Conservation (phyloP, 2,888 invertebrate species). For the Embidobia sp. region DNA sequence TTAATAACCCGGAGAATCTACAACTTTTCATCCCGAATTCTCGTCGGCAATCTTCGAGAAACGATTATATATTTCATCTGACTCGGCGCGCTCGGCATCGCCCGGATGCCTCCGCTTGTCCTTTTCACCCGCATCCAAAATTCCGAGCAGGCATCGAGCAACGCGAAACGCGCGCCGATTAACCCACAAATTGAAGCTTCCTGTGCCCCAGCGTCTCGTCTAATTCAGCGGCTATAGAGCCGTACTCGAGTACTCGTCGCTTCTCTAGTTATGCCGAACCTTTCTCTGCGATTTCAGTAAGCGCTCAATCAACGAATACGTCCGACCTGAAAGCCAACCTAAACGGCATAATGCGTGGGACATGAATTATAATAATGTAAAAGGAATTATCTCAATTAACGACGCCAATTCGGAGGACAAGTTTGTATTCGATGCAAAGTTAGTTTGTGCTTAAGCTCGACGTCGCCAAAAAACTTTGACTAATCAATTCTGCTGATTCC, state of each 20-base stretch:
- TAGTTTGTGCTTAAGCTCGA: too few relatives aligned
- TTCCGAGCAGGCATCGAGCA: slow-evolving; percentile 19
- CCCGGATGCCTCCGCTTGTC: slow-evolving; percentile 24
- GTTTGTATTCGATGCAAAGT: too few relatives aligned
- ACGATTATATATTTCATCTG: slow-evolving; percentile 32
- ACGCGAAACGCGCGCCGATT: slow-evolving; percentile 38
- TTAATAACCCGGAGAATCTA: slow-evolving; percentile 10
- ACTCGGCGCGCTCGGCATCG: slow-evolving; percentile 14
- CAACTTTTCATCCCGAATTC: slow-evolving; percentile 11
- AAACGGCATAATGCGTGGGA: too few relatives aligned
- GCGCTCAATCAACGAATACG: too few relatives aligned
- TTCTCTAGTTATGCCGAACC: neutral
- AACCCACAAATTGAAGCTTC: slow-evolving; percentile 46
- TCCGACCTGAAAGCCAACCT: too few relatives aligned
- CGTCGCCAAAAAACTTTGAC: too few relatives aligned
- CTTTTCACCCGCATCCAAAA: slow-evolving; percentile 47
- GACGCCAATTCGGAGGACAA: too few relatives aligned
- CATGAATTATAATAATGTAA: too few relatives aligned
- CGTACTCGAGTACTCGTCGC: slow-evolving; percentile 2
- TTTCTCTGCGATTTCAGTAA: slow-evolving; percentile 5
- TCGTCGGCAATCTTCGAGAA: slow-evolving; percentile 5
- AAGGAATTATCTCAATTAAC: too few relatives aligned
- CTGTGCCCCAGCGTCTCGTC: slow-evolving; percentile 20
- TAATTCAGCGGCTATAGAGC: slow-evolving; percentile 21
- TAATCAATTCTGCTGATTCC: too few relatives aligned